phyloP scores from a whole-genome alignment of 1,140 invertebrate genomes.

The Panagrolaimus sp. region DNA sequence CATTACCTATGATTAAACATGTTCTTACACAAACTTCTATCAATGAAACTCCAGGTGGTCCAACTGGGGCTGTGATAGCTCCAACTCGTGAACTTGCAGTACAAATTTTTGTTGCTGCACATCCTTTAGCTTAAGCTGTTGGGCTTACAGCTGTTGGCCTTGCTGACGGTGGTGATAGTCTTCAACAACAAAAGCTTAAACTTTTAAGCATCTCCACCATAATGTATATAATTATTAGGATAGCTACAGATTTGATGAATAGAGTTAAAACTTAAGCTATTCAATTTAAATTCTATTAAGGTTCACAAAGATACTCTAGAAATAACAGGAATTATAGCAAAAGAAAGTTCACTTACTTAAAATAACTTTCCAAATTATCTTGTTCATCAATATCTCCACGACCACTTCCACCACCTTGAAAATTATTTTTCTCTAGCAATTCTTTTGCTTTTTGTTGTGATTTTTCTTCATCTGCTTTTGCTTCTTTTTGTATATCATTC shows the following conservation, averaged over 20 bases:
- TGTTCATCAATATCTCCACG: conserved; percentile 7
- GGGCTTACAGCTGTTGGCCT: conserved; percentile 35
- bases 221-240: too few species aligned
- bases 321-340: too few species aligned
- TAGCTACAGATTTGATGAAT: too few species aligned
- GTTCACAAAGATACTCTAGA: too few species aligned
- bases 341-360: neutral
- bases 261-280: too few species aligned
- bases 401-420: conserved; percentile 1
- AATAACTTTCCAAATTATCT: conserved; percentile 1
- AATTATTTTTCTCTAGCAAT: neutral
- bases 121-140: conserved; percentile 48
- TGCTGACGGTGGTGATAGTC: conserved; percentile 35
- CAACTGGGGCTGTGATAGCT: conserved; percentile 51
- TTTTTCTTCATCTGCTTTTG: neutral
- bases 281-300: too few species aligned
- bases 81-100: conserved; percentile 57
- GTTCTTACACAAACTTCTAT: conserved; percentile 15
- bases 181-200: conserved; percentile 24
- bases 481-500: neutral
- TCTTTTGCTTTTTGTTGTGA: neutral
- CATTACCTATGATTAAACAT: conserved; percentile 54
- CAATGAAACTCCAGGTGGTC: conserved; percentile 39
- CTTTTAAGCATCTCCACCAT: too few species aligned
- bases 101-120: conserved; percentile 57